A percentile compares a stretch with the other conserved stretches of the same genome.
Evolutionary conservation across 1,140 invertebrate genomes (phyloP).

Genomic region (Ridgeia piscesae): DNA sequence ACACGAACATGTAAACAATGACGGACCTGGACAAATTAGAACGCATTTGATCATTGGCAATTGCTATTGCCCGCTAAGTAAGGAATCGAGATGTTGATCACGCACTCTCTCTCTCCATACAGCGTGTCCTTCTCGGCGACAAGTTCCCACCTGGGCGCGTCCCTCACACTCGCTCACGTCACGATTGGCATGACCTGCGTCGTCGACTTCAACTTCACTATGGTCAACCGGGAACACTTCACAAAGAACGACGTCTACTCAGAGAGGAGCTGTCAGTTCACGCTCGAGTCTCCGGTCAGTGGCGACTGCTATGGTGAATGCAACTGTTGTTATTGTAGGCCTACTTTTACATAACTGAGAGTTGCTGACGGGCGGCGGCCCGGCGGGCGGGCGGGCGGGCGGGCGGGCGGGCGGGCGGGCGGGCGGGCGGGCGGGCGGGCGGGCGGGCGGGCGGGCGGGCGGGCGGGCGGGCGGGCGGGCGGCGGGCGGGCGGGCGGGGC

Average conservation of each 20-base stretch:
- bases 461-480: no score
- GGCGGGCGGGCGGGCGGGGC: no score
- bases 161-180: constrained; percentile 76
- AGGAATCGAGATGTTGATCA: neutral
- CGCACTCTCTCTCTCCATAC: neutral
- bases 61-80: neutral
- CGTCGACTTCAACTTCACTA: constrained; percentile 81
- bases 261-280: constrained; percentile 74
- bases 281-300: constrained; percentile 68
- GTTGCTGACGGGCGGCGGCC: no score
- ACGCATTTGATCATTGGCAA: neutral
- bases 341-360: no score
- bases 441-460: no score
- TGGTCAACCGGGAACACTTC: constrained; percentile 83
- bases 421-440: no score
- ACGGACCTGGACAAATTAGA: neutral
- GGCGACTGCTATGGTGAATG: neutral
- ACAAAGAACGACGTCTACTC: constrained; percentile 81
- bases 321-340: neutral
- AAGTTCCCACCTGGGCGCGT: constrained; percentile 79
- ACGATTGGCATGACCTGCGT: constrained; percentile 66
- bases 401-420: no score
- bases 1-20: neutral
- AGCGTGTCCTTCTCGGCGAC: constrained; percentile 75
- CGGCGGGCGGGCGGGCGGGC: no score